phyloP scores from a whole-genome alignment of 1,140 invertebrate genomes.

The fruit fly (Drosophila melanogaster) region DNA sequence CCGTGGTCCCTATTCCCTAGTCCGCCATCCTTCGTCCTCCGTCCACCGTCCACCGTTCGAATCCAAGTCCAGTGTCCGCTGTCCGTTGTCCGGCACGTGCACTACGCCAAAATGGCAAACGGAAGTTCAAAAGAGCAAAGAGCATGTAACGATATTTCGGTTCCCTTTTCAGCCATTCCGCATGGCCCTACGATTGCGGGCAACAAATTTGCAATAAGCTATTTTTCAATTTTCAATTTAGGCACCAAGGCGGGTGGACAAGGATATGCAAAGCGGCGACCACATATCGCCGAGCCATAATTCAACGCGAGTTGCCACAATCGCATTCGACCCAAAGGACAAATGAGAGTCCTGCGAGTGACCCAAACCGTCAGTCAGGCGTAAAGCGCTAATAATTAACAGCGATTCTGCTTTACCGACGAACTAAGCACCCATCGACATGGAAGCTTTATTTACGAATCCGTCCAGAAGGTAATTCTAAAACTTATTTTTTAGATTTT shows the following conservation, averaged over 20 bases:
- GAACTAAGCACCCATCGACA: neutral
- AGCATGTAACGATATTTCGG: slow-evolving; percentile 66
- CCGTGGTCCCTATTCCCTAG: slow-evolving; percentile 10
- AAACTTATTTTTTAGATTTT: slow-evolving; percentile 18
- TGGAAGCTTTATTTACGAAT: neutral
- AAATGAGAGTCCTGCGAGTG: slow-evolving; percentile 21
- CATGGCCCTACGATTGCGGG: slow-evolving; percentile 76
- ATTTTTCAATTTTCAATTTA: slow-evolving; percentile 83
- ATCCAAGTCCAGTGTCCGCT: slow-evolving; percentile 8
- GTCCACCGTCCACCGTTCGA: neutral
- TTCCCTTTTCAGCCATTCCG: slow-evolving; percentile 16
- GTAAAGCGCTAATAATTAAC: neutral
- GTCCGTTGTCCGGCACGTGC: slow-evolving; percentile 64
- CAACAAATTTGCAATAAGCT: slow-evolving; percentile 81
- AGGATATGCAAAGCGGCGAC: slow-evolving; percentile 66
- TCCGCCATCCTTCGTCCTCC: neutral
- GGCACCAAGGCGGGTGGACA: slow-evolving; percentile 55
- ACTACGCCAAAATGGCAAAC: slow-evolving; percentile 69
- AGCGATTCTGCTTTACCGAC: neutral
- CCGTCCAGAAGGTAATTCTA: neutral
- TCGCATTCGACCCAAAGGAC: slow-evolving; percentile 33
- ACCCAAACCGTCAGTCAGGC: slow-evolving; percentile 6
- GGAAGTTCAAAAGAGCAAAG: slow-evolving; percentile 78
- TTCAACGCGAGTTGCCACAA: slow-evolving; percentile 35
- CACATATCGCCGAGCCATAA: slow-evolving; percentile 51